A percentile compares a stretch with the other conserved stretches of the same genome.
Conservation (phyloP, 2,113 vertebrate species). For the Calyptomena viridis region DNA sequence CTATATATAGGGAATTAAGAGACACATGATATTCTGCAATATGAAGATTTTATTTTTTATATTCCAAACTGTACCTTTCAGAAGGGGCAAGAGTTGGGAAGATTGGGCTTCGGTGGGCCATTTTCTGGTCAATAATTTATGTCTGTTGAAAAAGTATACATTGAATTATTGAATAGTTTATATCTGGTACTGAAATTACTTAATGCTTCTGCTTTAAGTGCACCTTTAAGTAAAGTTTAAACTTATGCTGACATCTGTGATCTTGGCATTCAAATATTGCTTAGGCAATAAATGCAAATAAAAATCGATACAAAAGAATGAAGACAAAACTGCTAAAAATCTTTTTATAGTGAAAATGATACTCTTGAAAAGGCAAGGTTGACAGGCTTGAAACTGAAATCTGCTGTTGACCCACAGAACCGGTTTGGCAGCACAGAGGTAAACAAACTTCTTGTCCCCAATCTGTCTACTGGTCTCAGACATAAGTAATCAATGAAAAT, state of each 20-base stretch:
- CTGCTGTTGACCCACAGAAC: neutral
- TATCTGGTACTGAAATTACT: conserved; percentile 16
- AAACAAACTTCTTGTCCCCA: neutral
- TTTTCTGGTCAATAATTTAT: conserved; percentile 74
- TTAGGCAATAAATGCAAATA: neutral
- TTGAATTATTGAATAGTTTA: conserved; percentile 55
- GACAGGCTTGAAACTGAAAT: neutral
- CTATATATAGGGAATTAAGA: neutral
- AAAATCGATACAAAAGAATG: neutral
- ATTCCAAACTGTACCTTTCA: conserved; percentile 75
- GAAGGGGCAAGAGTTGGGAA: conserved; percentile 75
- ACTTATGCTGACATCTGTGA: neutral
- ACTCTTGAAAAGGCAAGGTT: neutral
- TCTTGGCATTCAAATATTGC: neutral
- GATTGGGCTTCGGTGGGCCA: conserved; percentile 73
- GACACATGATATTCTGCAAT: neutral
- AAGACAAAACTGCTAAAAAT: neutral
- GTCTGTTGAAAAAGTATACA: conserved; percentile 73
- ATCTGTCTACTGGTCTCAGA: neutral
- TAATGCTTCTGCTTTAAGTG: neutral
- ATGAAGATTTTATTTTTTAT: neutral
- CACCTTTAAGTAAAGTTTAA: neutral
- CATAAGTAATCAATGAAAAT: neutral
- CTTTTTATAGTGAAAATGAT: neutral
- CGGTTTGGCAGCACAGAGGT: neutral